Base-by-base conservation (phyloP, 92 coral and sea anemone species). In the Parazoanthus atlanticus region DNA sequence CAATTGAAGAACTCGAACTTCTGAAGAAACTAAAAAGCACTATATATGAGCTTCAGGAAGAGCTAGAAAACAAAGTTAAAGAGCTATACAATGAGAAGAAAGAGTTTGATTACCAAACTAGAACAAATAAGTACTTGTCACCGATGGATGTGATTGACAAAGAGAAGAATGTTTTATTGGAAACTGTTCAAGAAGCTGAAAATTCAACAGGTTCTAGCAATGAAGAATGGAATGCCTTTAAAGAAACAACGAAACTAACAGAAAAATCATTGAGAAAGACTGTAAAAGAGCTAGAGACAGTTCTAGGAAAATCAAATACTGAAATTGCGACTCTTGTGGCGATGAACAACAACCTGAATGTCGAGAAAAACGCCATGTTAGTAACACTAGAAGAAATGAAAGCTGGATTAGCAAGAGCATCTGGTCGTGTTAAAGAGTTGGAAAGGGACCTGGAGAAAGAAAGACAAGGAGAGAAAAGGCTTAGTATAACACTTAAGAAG, bases 391-490 rank as follows among this genome's bases (percentile, higher is more conserved):
- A 70, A 21, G 87, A 84, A 71, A 72, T 52, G 13, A 84, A 84
- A 71, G 33, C 58, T 12, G 87, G 87, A 5, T 84, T 84, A 17
- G 79, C 43, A 21, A 84, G 70, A 52, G 87, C 87, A 17, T 69
- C 87, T 3, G 61, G 9, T 2, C 78, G 74, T 41, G 87, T 46
- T 30, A 23, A 34, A 38, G 33, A 84, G n/a, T 69, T 84, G 0
- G 87, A 70, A 84, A 71, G 52, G 3, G 77, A 40, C 31, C 87
- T 84, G 12, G 66, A 69, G 77, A 70, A 43, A n/a, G 65, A 43
- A 40, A 70, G n/a, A 28, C 40, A 69, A 70, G 87, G 74, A 26
- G 32, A 40, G 30, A 31, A 69, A 15, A 70, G 64, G 29, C 78
- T 84, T 16, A 49, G 40, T 21, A 54, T 0, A 23, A 46, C 87